phyloP scores from a whole-genome alignment of 2,113 vertebrate genomes.

The Triplophysa siluroides region DNA sequence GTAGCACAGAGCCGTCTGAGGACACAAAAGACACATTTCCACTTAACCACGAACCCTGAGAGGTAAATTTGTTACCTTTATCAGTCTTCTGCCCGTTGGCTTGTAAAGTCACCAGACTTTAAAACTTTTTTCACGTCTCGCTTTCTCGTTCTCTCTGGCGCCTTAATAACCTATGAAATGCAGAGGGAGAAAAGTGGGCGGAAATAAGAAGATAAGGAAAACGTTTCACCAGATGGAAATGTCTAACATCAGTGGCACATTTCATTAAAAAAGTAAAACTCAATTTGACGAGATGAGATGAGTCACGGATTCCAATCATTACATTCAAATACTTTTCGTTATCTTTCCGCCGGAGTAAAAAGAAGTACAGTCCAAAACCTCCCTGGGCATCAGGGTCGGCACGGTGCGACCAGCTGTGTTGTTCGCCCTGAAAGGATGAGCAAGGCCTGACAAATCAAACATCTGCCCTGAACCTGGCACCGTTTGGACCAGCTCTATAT shows the following conservation, averaged over 20 bases:
- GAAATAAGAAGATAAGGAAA: conserved; percentile 47
- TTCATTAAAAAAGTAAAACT: conserved; percentile 24
- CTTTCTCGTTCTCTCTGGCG: conserved; percentile 16
- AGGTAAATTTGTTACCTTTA: conserved; percentile 33
- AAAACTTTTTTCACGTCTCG: not conserved
- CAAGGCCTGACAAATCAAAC: conserved; percentile 21
- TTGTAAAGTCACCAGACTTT: conserved; percentile 6
- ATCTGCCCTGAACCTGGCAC: conserved; percentile 2
- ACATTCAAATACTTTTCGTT: conserved; percentile 24
- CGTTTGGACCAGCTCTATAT: conserved; percentile 14
- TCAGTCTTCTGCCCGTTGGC: not conserved
- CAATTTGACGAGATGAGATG: conserved; percentile 15
- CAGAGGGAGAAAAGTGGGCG: conserved; percentile 28
- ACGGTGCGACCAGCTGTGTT: conserved; percentile 4
- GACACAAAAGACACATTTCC: conserved; percentile 20
- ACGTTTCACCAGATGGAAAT: conserved; percentile 23
- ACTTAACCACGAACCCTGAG: conserved; percentile 38
- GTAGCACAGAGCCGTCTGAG: conserved; percentile 47
- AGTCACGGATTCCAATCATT: conserved; percentile 12
- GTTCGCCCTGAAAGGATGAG: conserved; percentile 18
- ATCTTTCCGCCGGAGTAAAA: not conserved
- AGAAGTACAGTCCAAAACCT: not conserved
- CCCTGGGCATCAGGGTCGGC: not conserved
- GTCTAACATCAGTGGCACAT: conserved; percentile 20
- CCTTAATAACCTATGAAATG: conserved; percentile 49